Evolutionary conservation across 2,888 invertebrate genomes (phyloP).

Genomic region (Drosophila niveifrons): DNA sequence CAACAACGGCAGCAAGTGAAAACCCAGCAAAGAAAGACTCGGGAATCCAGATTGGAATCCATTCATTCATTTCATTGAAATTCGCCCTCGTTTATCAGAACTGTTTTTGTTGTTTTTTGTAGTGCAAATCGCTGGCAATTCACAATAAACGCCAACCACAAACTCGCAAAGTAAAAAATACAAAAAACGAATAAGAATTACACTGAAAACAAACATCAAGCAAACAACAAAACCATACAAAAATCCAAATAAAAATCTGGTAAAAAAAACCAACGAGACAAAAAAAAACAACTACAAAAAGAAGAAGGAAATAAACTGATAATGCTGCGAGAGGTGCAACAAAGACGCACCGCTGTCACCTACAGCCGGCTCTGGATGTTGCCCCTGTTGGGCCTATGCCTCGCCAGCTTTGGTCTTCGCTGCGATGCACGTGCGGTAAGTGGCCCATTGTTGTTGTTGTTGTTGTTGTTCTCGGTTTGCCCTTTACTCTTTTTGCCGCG

Average conservation of each 20-base stretch:
- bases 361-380: conserved; percentile 58
- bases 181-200: not conserved
- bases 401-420: conserved; percentile 64
- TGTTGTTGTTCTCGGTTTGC: not conserved
- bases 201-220: conserved; percentile 10
- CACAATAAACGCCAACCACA: conserved; percentile 39
- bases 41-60: conserved; percentile 24
- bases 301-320: conserved; percentile 14
- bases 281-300: not conserved
- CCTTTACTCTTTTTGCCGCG: conserved; percentile 4
- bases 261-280: not conserved
- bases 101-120: conserved; percentile 39
- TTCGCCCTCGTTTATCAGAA: conserved; percentile 27
- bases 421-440: conserved; percentile 84
- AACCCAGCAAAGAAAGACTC: conserved; percentile 18
- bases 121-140: conserved; percentile 47
- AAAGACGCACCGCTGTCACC: conserved; percentile 39
- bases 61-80: conserved; percentile 37
- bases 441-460: conserved; percentile 25
- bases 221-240: conserved; percentile 14
- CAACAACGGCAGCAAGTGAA: conserved; percentile 16
- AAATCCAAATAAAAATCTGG: not conserved
- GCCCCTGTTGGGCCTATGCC: conserved; percentile 73
- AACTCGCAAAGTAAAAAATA: conserved; percentile 19
- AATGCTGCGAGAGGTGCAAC: conserved; percentile 54